Conservation (phyloP, 2,797 vertebrate genomes). For the Anguilla megastoma region DNA sequence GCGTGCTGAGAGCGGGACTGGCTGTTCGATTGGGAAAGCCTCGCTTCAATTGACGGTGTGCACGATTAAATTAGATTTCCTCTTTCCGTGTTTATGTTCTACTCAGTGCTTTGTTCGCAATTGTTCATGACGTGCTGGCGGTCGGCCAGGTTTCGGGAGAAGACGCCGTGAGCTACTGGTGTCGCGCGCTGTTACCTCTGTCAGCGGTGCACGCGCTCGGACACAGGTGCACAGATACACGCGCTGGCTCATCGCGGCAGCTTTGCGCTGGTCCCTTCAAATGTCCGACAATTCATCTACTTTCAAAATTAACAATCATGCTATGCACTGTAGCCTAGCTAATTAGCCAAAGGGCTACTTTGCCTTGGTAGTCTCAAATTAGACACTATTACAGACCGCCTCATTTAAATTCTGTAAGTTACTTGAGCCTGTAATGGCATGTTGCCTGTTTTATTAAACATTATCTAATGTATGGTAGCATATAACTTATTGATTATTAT, state of each 20-base stretch:
- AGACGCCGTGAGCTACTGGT: neutral
- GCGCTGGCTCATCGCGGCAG: no score
- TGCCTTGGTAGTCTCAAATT: no score
- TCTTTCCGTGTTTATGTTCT: conserved; percentile 21
- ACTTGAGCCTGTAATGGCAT: neutral
- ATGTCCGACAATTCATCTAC: no score
- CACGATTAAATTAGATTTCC: conserved; percentile 23
- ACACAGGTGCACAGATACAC: neutral
- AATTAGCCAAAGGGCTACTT: no score
- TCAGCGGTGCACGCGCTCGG: neutral
- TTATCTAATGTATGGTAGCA: neutral
- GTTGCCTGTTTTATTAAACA: neutral
- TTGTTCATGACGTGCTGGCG: neutral
- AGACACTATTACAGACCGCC: no score
- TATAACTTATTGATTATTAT: neutral
- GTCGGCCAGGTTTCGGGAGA: conserved; percentile 15
- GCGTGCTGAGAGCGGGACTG: no score
- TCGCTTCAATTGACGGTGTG: neutral
- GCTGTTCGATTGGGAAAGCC: neutral
- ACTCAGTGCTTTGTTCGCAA: neutral
- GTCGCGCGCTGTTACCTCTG: neutral
- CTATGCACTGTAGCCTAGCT: no score
- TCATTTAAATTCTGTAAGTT: no score
- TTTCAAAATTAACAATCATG: no score
- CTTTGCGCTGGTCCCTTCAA: no score